Conservation (phyloP, 2,113 vertebrate genomes). For the Grammomys dolichurus region DNA sequence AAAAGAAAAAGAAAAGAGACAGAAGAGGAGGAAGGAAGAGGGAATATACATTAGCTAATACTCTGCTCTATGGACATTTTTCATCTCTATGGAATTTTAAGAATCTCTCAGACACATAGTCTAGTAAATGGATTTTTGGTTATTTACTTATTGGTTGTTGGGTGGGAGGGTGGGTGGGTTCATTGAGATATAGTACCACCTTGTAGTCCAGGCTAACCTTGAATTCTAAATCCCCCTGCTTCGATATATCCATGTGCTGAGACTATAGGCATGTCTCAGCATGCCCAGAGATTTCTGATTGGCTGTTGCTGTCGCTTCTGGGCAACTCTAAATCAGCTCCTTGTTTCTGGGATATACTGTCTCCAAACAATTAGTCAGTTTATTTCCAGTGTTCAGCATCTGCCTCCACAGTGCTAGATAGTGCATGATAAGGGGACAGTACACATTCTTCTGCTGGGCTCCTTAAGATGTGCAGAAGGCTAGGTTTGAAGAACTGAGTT, state of each 20-base stretch:
- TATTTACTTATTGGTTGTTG: not conserved
- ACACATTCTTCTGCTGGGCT: not conserved
- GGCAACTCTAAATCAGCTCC: constrained; percentile 31
- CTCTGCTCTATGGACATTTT: not conserved
- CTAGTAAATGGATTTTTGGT: not conserved
- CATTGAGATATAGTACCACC: not conserved
- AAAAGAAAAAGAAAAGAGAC: not conserved
- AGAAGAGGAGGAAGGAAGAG: not conserved
- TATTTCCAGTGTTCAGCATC: constrained; percentile 34
- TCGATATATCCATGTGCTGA: not conserved
- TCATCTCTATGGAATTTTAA: constrained; percentile 10
- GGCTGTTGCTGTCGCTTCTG: not conserved
- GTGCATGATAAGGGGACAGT: accelerated
- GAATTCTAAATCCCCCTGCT: not conserved
- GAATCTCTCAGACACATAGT: constrained; percentile 27
- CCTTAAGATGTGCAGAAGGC: not conserved
- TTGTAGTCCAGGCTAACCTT: not conserved
- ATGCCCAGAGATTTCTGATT: not conserved
- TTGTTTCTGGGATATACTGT: not conserved
- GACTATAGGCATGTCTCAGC: not conserved
- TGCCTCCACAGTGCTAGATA: not conserved
- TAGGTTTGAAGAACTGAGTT: not conserved
- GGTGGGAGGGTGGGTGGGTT: not conserved
- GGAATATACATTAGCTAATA: constrained; percentile 47
- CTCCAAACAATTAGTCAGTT: not conserved